Conservation (phyloP, 2,888 invertebrate species). For the Pheosia gnoma region DNA sequence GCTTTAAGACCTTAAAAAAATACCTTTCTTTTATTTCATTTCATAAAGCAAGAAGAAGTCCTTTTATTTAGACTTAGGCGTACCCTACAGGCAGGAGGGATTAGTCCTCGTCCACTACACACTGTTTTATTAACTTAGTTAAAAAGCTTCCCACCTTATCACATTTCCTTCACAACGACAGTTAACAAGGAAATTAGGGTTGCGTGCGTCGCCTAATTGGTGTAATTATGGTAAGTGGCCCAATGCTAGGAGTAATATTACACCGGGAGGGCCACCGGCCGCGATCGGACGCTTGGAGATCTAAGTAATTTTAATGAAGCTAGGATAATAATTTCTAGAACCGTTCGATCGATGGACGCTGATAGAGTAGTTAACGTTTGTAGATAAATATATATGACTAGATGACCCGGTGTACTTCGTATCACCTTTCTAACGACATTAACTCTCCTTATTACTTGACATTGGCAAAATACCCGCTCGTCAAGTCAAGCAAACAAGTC, state of each 20-base stretch:
- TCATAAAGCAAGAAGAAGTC: no score
- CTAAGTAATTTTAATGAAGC: background rate
- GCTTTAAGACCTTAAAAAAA: no score
- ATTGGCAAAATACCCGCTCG: no score
- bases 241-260: constrained; percentile 30
- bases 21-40: no score
- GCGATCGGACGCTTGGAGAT: constrained; percentile 7
- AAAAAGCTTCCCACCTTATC: constrained; percentile 5
- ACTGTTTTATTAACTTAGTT: constrained; percentile 5
- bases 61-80: background rate
- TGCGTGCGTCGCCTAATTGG: constrained; percentile 26
- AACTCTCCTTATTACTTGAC: no score
- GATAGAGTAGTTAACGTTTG: no score
- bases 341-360: no score
- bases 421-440: no score
- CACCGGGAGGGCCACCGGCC: constrained; percentile 49
- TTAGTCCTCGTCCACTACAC: constrained; percentile 1
- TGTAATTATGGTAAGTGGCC: constrained; percentile 38
- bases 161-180: constrained; percentile 32
- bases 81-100: background rate
- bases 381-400: no score
- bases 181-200: constrained; percentile 41
- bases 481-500: no score
- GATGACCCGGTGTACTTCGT: no score
- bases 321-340: no score